Conservation (phyloP, 2,113 vertebrate species). For the Toxotes jaculatrix region DNA sequence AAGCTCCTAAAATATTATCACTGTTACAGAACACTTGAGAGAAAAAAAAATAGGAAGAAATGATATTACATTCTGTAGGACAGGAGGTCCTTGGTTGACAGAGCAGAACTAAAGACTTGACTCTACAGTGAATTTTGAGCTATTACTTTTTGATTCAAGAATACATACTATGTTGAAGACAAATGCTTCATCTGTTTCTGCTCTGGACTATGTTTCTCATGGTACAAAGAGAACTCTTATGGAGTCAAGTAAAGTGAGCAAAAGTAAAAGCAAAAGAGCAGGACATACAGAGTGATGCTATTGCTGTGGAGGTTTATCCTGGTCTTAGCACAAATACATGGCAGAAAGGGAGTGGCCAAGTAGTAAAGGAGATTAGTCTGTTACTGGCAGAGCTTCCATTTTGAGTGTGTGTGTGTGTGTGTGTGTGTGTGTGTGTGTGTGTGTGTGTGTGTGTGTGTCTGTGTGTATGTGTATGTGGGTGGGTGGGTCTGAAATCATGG, state of each 20-base stretch:
- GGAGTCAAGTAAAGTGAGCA: constrained; percentile 8
- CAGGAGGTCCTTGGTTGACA: neutral
- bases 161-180: neutral
- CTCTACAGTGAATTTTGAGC: neutral
- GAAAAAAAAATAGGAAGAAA: neutral
- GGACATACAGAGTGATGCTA: constrained; percentile 27
- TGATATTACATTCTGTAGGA: neutral
- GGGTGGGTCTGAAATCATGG: constrained; percentile 50
- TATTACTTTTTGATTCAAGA: neutral
- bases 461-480: constrained; percentile 22
- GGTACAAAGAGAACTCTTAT: neutral
- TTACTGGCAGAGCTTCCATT: constrained; percentile 58
- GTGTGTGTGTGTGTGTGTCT: constrained; percentile 29
- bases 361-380: constrained; percentile 61
- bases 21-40: neutral
- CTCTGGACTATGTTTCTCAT: neutral
- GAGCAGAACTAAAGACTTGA: neutral
- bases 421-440: constrained; percentile 15
- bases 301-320: constrained; percentile 53
- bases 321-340: constrained; percentile 58
- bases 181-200: neutral
- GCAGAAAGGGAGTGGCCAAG: constrained; percentile 63
- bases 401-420: constrained; percentile 39
- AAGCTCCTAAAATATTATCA: neutral
- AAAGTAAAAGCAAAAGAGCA: constrained; percentile 32